A percentile compares a stretch with the other conserved stretches of the same genome.
Evolutionary conservation across 2,888 invertebrate species (phyloP).

Genomic region (Lucinisca nassula): DNA sequence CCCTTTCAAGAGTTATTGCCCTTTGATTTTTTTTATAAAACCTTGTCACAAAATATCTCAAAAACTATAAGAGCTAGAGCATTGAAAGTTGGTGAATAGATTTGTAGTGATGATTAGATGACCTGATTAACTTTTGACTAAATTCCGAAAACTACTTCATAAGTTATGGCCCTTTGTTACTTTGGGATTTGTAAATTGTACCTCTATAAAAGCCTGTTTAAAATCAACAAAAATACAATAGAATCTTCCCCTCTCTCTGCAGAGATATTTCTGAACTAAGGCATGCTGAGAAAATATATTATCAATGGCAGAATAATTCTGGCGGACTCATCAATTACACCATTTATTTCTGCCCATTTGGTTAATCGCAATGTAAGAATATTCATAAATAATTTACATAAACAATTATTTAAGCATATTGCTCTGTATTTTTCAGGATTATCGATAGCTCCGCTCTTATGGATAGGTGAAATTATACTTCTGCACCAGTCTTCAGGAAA

Average conservation of each 20-base stretch:
- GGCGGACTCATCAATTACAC: slow-evolving; percentile 6
- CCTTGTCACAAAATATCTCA: too few relatives aligned
- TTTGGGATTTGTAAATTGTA: too few relatives aligned
- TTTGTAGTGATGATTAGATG: too few relatives aligned
- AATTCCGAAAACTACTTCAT: too few relatives aligned
- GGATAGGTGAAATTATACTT: slow-evolving; percentile 36
- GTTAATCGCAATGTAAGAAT: neutral
- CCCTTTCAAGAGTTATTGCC: too few relatives aligned
- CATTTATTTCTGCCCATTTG: slow-evolving; percentile 10
- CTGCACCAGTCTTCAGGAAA: slow-evolving; percentile 44
- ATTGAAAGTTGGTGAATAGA: too few relatives aligned
- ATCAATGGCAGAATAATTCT: neutral
- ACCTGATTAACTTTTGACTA: too few relatives aligned
- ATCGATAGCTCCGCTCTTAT: neutral
- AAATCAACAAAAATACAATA: slow-evolving; percentile 14
- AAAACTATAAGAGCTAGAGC: too few relatives aligned
- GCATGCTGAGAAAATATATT: slow-evolving; percentile 14
- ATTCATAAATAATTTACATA: neutral
- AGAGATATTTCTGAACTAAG: slow-evolving; percentile 2
- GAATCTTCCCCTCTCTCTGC: neutral
- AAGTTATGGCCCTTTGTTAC: too few relatives aligned
- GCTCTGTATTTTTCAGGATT: slow-evolving; percentile 20
- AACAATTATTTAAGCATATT: neutral
- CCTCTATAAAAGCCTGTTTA: slow-evolving; percentile 1
- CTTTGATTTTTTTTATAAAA: too few relatives aligned